Percentiles rank a stretch among this genome's conserved stretches.
Conservation (phyloP, 2,113 vertebrate species). For the Hipposideros armiger region DNA sequence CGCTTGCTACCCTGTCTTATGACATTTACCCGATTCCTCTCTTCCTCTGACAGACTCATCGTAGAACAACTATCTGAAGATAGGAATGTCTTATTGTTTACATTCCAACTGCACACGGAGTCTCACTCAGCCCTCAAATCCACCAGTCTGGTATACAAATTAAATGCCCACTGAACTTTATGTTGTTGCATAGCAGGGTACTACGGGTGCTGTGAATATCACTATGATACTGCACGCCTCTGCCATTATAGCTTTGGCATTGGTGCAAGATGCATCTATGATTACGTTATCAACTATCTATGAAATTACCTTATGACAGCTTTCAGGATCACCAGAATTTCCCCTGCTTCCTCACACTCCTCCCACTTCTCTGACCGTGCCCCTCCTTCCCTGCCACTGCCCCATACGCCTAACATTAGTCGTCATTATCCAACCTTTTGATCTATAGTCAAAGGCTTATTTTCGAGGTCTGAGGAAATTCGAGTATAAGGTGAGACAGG, state of each 20-base stretch:
- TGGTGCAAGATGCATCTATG: accelerated
- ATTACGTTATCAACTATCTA: not conserved
- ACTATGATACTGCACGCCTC: accelerated
- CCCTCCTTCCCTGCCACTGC: not conserved
- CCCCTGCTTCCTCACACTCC: not conserved
- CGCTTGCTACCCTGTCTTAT: not conserved
- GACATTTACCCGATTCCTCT: not conserved
- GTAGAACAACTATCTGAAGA: not conserved
- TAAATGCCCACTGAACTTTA: not conserved
- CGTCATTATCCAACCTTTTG: slow-evolving; percentile 42
- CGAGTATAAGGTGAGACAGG: slow-evolving; percentile 67
- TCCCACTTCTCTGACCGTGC: not conserved
- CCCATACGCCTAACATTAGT: not conserved
- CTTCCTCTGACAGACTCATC: not conserved
- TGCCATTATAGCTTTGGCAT: not conserved
- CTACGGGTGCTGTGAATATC: not conserved
- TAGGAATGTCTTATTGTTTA: not conserved
- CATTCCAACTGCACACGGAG: not conserved
- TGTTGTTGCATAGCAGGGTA: not conserved
- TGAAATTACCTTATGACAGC: not conserved
- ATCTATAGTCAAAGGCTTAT: slow-evolving; percentile 36
- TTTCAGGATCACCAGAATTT: not conserved
- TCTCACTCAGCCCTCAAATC: not conserved
- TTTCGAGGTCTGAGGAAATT: slow-evolving; percentile 71
- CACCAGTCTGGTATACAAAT: not conserved